Evolutionary conservation across 2,888 invertebrate genomes (phyloP), one percentile per base, ranked within the genome.

Genomic region (Leucophenga maculata): DNA sequence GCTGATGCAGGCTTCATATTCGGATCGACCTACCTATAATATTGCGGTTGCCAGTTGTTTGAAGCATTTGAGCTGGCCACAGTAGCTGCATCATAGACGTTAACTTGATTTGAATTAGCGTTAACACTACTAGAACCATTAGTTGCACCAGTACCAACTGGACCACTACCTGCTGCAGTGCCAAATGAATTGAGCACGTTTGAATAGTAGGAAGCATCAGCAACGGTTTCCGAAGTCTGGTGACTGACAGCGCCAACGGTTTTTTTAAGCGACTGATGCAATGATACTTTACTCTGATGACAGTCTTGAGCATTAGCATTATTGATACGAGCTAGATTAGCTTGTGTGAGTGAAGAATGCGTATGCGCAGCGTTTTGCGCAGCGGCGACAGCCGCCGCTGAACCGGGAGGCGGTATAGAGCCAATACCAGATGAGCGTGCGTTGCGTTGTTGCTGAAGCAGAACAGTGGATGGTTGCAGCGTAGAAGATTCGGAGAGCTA

Each of bases 301-400:
- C 86, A 87, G 20, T 87, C 86, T 77, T 86, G 87, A 55, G 86
- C 87, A 72, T 87, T 87, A 8, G 86, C 87, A 65, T 85, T 87
- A 72, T 87, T 87, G 16, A 87, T 87, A 26, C 87, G 83, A 8
- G 87, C 86, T 22, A 87, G 75, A 72, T 87, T 87, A 0, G 87
- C 87, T 71, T 78, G 80, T 2, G 86, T 86, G 1, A 86, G 78
- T 20, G 85, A 77, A n/a, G 86, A 86, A 74, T 86, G 85, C 11
- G 84, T 73, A 65, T 82, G 82, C 13, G 69, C 67, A 22, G 73
- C 48, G 32, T 50, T 69, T 22, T 76, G 81, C 39, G 76, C 76
- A 0, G 79, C 72, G 16, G 72, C 69, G 18, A 62, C 72, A 26
- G 69, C 72, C 13, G 69, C 69, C 44, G 73, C 68, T n/a, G 84